These are phyloP conservation scores for Myiozetetes cayanensis DNA, from an alignment of 2,113 vertebrate genomes.

Conservation along the genomic window DNA sequence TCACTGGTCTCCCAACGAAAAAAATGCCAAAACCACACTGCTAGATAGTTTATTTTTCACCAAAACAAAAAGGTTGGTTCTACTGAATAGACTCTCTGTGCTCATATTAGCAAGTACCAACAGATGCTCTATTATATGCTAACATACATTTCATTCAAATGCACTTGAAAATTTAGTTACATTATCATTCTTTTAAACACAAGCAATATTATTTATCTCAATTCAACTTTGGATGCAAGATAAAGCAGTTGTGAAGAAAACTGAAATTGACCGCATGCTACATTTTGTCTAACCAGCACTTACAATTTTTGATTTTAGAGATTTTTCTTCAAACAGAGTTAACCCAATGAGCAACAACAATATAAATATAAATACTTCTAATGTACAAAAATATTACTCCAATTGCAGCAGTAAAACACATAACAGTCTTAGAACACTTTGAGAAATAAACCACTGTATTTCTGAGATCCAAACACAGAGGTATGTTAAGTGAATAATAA, in stretches of 20 bases:
- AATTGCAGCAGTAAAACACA: conserved; percentile 26
- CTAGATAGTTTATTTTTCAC: conserved; percentile 9
- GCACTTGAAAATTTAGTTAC: conserved; percentile 16
- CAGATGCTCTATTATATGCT: background rate
- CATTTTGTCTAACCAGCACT: conserved; percentile 23
- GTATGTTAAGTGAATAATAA: conserved; percentile 64
- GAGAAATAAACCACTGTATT: conserved; percentile 29
- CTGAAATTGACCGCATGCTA: background rate
- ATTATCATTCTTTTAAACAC: conserved; percentile 15
- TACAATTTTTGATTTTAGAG: background rate
- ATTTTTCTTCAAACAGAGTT: conserved; percentile 16
- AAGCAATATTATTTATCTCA: background rate
- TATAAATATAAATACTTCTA: background rate
- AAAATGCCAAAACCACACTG: background rate
- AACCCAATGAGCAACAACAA: conserved; percentile 16
- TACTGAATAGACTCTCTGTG: background rate
- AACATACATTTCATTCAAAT: background rate
- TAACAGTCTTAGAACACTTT: conserved; percentile 32
- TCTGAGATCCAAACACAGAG: conserved; percentile 49
- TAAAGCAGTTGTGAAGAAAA: background rate
- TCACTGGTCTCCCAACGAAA: background rate
- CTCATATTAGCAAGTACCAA: background rate
- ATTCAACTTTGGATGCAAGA: background rate
- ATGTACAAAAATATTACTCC: background rate
- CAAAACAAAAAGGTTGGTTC: background rate